Evolutionary conservation across 1,140 invertebrate genomes (phyloP).

Genomic region (Nasonia giraulti): DNA sequence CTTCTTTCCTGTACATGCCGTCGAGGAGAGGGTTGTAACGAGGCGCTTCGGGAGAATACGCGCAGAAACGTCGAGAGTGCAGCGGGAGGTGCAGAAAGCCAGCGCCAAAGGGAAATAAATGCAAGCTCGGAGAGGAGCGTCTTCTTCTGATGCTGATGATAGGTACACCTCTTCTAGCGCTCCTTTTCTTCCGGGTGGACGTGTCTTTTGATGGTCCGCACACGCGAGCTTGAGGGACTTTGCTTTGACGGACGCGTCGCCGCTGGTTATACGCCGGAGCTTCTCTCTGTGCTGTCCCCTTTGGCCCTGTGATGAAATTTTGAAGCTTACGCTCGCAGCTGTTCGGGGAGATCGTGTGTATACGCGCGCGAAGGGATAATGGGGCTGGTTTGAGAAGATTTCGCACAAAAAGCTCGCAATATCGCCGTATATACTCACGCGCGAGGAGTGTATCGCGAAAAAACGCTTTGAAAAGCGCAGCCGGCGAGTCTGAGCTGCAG

Average conservation of each 20-base stretch:
- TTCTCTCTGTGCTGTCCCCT: neutral
- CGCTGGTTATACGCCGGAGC: neutral
- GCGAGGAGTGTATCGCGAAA: too few species aligned
- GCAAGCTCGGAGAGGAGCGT: neutral
- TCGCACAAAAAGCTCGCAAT: too few species aligned
- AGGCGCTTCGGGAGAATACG: constrained; percentile 5
- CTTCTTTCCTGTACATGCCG: constrained; percentile 43
- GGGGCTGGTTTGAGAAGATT: neutral
- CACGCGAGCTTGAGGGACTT: neutral
- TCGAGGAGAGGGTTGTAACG: neutral
- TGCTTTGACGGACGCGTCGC: constrained; percentile 18
- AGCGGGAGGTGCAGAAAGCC: neutral
- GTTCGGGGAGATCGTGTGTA: neutral
- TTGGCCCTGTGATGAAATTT: constrained; percentile 37
- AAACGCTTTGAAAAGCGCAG: constrained; percentile 17
- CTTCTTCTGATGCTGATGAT: neutral
- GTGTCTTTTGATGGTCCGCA: constrained; percentile 39
- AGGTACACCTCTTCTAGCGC: neutral
- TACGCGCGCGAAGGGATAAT: constrained; percentile 16
- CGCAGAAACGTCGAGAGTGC: neutral
- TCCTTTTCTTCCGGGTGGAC: neutral
- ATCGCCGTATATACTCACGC: too few species aligned
- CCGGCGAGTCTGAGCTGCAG: constrained; percentile 28
- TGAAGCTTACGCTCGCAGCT: neutral
- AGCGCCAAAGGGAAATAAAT: neutral